Percentiles rank a stretch among this genome's conserved stretches.
phyloP scores from a whole-genome alignment of 1,140 invertebrate species.

The Chelonus insularis region DNA sequence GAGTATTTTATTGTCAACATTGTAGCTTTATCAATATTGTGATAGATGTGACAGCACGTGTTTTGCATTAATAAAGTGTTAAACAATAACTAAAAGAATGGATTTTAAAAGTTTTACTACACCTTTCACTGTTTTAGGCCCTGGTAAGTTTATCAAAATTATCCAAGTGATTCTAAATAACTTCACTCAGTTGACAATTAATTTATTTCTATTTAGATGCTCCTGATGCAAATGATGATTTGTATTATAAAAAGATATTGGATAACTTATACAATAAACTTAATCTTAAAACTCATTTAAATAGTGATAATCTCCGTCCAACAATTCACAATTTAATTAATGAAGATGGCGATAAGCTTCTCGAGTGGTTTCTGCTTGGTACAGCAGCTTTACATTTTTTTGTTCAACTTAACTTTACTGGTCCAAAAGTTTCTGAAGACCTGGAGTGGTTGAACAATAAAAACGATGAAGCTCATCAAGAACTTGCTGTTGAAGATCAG shows the following conservation, averaged over 20 bases:
- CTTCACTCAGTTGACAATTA: not conserved
- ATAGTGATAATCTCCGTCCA: not conserved
- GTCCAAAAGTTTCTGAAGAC: conserved; percentile 63
- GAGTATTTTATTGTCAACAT: too few species aligned
- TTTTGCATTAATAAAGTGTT: too few species aligned
- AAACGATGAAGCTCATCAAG: conserved; percentile 62
- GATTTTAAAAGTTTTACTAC: too few species aligned
- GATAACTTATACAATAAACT: conserved; percentile 9
- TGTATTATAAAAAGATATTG: conserved; percentile 6
- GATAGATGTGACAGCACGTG: too few species aligned
- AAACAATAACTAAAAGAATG: too few species aligned
- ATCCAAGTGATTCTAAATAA: too few species aligned
- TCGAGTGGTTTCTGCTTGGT: conserved; percentile 56
- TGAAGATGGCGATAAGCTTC: not conserved
- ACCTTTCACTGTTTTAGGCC: too few species aligned
- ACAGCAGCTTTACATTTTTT: conserved; percentile 71
- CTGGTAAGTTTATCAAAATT: too few species aligned
- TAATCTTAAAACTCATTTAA: not conserved
- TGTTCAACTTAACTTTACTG: conserved; percentile 80
- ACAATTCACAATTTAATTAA: conserved; percentile 2
- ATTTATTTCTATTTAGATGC: not conserved
- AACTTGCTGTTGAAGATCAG: conserved; percentile 44
- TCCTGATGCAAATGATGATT: not conserved
- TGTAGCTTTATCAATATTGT: too few species aligned
- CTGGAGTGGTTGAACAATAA: conserved; percentile 58